These are phyloP conservation scores for Pandion haliaetus DNA, from an alignment of 2,113 vertebrate genomes.

Conservation along the genomic window DNA sequence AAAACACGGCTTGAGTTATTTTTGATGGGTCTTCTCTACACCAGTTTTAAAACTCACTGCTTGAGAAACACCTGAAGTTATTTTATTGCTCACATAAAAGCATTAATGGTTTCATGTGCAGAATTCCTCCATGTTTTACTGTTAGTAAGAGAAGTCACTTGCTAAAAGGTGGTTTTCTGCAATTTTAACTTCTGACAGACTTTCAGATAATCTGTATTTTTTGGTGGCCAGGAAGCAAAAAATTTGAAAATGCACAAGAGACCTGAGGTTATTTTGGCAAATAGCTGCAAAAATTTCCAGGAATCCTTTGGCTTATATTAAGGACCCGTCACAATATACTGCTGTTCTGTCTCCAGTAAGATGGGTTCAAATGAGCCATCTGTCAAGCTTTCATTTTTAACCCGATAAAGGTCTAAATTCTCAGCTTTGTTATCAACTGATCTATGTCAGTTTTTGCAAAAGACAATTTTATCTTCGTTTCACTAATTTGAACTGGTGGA, in stretches of 20 bases:
- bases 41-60: constrained; percentile 60
- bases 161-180: constrained; percentile 50
- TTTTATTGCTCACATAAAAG: constrained; percentile 69
- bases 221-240: neutral
- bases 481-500: neutral
- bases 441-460: neutral
- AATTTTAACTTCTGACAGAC: constrained; percentile 60
- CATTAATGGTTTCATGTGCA: constrained; percentile 64
- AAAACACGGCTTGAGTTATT: constrained; percentile 73
- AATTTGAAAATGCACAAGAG: neutral
- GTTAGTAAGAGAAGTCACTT: constrained; percentile 51
- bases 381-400: neutral
- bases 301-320: neutral
- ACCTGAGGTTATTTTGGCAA: neutral
- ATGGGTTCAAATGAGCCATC: neutral
- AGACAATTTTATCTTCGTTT: neutral
- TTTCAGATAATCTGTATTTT: constrained; percentile 37
- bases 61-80: constrained; percentile 63
- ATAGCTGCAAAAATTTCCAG: neutral
- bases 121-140: constrained; percentile 36
- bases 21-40: constrained; percentile 71
- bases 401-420: neutral
- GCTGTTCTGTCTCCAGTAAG: neutral
- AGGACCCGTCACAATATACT: neutral
- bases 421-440: neutral